These are phyloP conservation scores for Eremophila alpestris DNA, from an alignment of 2,797 vertebrate species.

Conservation along the genomic window DNA sequence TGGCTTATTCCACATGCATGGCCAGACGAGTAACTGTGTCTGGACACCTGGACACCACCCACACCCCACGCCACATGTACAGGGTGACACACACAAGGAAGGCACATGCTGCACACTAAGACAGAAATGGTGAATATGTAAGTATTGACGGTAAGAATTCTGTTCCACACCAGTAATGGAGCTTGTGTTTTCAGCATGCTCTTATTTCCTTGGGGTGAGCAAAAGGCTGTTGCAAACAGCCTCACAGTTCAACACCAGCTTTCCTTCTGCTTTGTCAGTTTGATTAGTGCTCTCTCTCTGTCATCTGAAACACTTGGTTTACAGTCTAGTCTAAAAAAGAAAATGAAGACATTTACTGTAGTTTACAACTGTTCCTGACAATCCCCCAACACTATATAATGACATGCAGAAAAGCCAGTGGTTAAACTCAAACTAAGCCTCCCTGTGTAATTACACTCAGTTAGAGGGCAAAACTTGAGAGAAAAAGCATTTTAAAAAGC, in stretches of 20 bases:
- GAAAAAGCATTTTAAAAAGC: background rate
- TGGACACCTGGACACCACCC: background rate
- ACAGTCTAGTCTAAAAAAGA: background rate
- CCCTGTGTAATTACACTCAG: constrained; percentile 45
- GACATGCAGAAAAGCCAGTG: constrained; percentile 23
- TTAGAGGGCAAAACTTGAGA: background rate
- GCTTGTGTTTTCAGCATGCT: background rate
- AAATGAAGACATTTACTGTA: background rate
- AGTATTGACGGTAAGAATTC: background rate
- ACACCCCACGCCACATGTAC: background rate
- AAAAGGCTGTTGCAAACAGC: background rate
- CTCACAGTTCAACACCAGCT: background rate
- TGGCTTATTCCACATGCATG: accelerated
- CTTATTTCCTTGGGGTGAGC: background rate
- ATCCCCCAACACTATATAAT: constrained; percentile 15
- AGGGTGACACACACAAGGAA: background rate
- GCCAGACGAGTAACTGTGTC: background rate
- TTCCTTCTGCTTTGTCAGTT: constrained; percentile 5
- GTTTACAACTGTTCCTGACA: constrained; percentile 22
- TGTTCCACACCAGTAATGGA: background rate
- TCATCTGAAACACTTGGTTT: background rate
- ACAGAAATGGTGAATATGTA: background rate
- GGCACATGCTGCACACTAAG: background rate
- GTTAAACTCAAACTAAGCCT: constrained; percentile 24
- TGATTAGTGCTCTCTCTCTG: background rate